Conservation (phyloP, 2,113 vertebrate species). For the Lethenteron reissneri region DNA sequence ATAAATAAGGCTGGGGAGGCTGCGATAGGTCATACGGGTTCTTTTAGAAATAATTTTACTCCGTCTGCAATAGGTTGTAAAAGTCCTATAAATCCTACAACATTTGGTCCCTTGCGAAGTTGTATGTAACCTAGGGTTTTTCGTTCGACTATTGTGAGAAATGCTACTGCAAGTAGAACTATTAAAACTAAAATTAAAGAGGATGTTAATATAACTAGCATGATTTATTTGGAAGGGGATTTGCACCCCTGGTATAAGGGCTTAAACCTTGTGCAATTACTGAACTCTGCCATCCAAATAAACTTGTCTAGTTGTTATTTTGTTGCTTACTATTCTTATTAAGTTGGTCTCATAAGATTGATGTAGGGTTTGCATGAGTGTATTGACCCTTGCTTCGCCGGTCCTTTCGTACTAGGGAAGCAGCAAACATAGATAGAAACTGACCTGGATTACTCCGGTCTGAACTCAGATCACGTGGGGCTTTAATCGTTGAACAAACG, state of each 20-base stretch:
- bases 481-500: conserved; percentile 23
- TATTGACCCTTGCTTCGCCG: conserved; percentile 10
- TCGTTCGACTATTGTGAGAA: not conserved
- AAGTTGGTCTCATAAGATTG: conserved; percentile 10
- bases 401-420: conserved; percentile 19
- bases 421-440: conserved; percentile 17
- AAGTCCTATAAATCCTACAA: conserved; percentile 10
- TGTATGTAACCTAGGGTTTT: not conserved
- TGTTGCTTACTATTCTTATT: conserved; percentile 7
- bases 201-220: not conserved
- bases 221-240: conserved; percentile 9
- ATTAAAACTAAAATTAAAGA: not conserved
- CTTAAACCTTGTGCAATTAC: conserved; percentile 16
- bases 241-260: conserved; percentile 16
- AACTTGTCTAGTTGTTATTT: not conserved
- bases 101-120: conserved; percentile 8
- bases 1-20: conserved; percentile 9
- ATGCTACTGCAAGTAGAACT: not conserved
- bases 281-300: conserved; percentile 16
- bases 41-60: conserved; percentile 14
- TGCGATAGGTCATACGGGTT: conserved; percentile 8
- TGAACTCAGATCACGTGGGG: conserved; percentile 22
- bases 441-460: conserved; percentile 21
- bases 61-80: conserved; percentile 13
- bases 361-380: conserved; percentile 5